Conservation (phyloP, 2,113 vertebrate species). For the Gopherus evgoodei region DNA sequence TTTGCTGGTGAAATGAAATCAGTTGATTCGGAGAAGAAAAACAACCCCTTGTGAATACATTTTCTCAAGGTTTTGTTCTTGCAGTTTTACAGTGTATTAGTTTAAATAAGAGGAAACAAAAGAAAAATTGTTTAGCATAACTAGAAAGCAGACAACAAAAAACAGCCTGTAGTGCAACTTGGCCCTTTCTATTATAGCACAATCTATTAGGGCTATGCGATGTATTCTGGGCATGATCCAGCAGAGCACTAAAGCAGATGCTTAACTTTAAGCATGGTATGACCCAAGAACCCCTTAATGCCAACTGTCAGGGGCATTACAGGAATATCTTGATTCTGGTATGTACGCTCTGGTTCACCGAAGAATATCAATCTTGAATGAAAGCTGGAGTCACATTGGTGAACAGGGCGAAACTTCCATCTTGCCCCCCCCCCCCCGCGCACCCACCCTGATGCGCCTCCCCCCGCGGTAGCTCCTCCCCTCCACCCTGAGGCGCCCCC, state of each 20-base stretch:
- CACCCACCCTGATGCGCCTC: no score
- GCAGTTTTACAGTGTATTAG: not conserved
- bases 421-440: no score
- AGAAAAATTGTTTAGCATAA: not conserved
- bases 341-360: no score
- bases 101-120: not conserved
- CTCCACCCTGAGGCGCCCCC: no score
- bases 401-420: no score
- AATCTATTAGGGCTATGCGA: not conserved
- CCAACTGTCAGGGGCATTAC: not conserved
- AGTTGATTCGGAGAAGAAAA: conserved; percentile 10
- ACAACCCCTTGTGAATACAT: not conserved
- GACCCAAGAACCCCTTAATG: not conserved
- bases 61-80: not conserved
- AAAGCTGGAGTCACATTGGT: no score
- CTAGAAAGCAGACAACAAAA: not conserved
- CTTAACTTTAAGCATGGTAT: not conserved
- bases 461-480: no score
- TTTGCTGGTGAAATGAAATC: not conserved
- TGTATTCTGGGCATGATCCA: not conserved
- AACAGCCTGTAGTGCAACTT: not conserved
- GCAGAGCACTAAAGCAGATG: not conserved
- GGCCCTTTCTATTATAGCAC: not conserved
- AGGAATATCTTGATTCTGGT: no score
- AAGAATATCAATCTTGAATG: no score